A percentile compares a stretch with the other conserved stretches of the same genome.
Conservation (phyloP, 2,113 vertebrate genomes). For the Datnioides undecimradiatus region DNA sequence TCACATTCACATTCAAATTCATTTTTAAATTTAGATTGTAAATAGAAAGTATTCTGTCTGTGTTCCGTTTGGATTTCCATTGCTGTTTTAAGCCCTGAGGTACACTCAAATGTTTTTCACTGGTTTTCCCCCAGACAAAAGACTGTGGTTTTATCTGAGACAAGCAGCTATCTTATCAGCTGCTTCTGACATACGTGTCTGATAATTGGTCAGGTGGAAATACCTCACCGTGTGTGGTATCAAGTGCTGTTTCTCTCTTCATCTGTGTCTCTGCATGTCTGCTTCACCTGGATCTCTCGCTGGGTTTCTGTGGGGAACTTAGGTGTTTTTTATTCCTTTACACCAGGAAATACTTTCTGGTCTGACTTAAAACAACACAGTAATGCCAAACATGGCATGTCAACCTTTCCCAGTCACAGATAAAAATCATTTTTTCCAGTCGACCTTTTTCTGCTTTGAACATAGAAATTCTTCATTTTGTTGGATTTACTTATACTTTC, state of each 20-base stretch:
- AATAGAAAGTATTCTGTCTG: background rate
- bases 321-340: background rate
- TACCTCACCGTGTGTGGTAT: slow-evolving; percentile 41
- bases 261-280: background rate
- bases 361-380: background rate
- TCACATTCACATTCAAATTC: background rate
- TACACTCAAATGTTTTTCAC: background rate
- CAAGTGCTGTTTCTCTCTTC: background rate
- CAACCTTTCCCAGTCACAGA: background rate
- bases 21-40: background rate
- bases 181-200: slow-evolving; percentile 28
- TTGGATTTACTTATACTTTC: slow-evolving; percentile 37
- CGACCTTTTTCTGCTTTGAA: background rate
- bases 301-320: background rate
- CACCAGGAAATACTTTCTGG: background rate
- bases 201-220: slow-evolving; percentile 47
- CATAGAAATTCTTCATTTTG: background rate
- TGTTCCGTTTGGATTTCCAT: background rate
- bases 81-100: background rate
- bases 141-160: background rate
- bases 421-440: background rate
- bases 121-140: background rate
- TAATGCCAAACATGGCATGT: background rate
- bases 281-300: background rate
- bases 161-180: slow-evolving; percentile 30